phyloP scores from a whole-genome alignment of 2,888 invertebrate species.

The Apantesis nais region DNA sequence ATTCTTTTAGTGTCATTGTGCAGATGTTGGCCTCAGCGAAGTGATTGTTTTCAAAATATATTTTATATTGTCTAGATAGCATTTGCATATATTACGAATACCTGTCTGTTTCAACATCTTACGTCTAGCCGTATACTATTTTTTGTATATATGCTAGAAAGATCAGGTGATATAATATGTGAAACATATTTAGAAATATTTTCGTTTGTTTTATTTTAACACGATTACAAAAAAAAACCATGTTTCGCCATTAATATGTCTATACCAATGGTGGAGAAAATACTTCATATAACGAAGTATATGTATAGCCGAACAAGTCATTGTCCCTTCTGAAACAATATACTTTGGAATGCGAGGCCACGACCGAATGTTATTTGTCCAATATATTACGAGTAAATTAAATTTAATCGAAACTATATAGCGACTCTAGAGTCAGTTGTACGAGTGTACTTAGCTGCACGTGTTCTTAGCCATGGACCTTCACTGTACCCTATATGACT shows the following conservation, averaged over 20 bases:
- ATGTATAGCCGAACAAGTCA: constrained; percentile 3
- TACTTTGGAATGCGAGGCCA: constrained; percentile 32
- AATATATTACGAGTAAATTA: constrained; percentile 42
- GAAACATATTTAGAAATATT: too few relatives aligned
- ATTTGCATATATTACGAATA: background rate
- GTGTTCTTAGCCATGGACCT: constrained; percentile 43
- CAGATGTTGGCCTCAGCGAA: background rate
- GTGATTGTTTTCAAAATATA: background rate
- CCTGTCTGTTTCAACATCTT: background rate
- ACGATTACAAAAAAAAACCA: too few relatives aligned
- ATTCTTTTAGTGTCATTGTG: background rate
- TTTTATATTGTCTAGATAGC: background rate
- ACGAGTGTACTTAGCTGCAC: constrained; percentile 49
- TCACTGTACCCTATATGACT: constrained; percentile 53
- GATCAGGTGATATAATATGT: too few relatives aligned
- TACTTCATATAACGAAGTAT: constrained; percentile 1
- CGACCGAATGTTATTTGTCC: constrained; percentile 30
- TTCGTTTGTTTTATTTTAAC: too few relatives aligned
- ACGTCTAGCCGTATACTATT: background rate
- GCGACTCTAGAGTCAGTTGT: constrained; percentile 43
- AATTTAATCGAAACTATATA: constrained; percentile 43
- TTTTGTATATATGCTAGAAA: background rate
- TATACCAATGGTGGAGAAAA: background rate
- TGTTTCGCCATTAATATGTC: background rate
- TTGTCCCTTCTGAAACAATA: constrained; percentile 22